Base-by-base conservation (phyloP, 1,140 invertebrate species). In the Calephelis virginiensis region DNA sequence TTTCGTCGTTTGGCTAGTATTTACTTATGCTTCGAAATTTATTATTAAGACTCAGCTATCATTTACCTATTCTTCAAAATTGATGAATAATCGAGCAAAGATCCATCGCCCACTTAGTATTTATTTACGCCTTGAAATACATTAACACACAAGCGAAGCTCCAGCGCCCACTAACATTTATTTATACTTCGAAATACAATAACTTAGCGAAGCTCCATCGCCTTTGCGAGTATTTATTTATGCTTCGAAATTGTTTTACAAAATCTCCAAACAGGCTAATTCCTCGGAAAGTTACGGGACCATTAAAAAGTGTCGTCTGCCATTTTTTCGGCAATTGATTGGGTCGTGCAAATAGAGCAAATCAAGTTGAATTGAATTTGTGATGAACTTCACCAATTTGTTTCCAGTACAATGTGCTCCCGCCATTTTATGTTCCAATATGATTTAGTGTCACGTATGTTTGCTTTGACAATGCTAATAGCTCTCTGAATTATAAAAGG, bases 241-340 rank as follows among this genome's bases (percentile, higher is more conserved):
- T 47, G 10, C 10, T 47, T 12, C 12, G 10, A n/a, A 10, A 47
- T 47, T 47, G 9, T 47, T 11, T 11, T 11, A 10, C 46, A 10
- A n/a, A 47, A 47, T 47, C n/a, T 13, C 13, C 28, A 48, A 48
- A 48, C 13, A 50, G 49, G 49, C 14, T 63, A 12, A 63, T 63
- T 17, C 12, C 43, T 47, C 17, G 12, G 12, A 49, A 48, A 48
- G 48, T 49, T 64, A 69, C 64, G 60, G 70, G 67, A 71, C 70
- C 48, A 13, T 9, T 50, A 17, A 50, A 17, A 49, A 12, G 13
- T 13, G 6, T 7, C 48, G 48, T 3, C 49, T 6, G 49, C n/a
- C 49, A 50, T 88, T 88, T 86, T 86, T 86, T 83, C 80, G 85
- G 67, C 83, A 82, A 83, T 83, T 84, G 81, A 88, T 88, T 84